These are phyloP conservation scores for Oreochromis mossambicus DNA, from an alignment of 2,797 vertebrate genomes.

Conservation along the genomic window DNA sequence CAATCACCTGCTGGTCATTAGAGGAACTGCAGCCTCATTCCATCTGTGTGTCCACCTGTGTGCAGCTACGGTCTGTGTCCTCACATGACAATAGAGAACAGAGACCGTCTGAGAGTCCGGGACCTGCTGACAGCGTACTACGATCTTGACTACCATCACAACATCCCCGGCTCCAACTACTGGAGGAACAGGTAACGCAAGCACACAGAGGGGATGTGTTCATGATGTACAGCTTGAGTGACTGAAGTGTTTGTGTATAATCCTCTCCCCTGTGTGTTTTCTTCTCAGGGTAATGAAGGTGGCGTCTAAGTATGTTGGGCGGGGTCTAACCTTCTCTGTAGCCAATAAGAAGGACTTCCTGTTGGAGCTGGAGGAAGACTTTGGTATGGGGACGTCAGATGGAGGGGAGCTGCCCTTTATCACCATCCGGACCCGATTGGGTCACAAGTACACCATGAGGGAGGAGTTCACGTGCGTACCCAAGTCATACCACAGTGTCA, in stretches of 20 bases:
- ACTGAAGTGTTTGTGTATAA: neutral
- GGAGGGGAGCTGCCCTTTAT: conserved; percentile 71
- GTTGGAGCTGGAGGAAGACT: conserved; percentile 76
- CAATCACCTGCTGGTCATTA: neutral
- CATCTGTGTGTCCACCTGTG: neutral
- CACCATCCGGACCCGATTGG: conserved; percentile 70
- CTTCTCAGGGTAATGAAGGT: conserved; percentile 75
- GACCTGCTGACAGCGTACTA: conserved; percentile 76
- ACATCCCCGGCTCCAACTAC: conserved; percentile 73
- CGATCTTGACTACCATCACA: conserved; percentile 73
- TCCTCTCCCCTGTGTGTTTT: neutral
- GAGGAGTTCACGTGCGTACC: conserved; percentile 81
- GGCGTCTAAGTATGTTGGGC: conserved; percentile 54
- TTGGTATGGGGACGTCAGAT: conserved; percentile 66
- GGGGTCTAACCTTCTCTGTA: conserved; percentile 69
- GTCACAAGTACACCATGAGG: conserved; percentile 79
- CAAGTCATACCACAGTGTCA: neutral
- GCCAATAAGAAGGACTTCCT: conserved; percentile 75
- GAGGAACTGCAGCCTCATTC: neutral
- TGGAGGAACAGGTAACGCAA: conserved; percentile 78
- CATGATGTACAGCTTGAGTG: neutral
- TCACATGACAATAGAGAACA: conserved; percentile 74
- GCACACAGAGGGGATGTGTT: neutral
- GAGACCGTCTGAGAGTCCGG: conserved; percentile 65
- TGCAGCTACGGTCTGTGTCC: conserved; percentile 75